Conservation (phyloP, 2,888 invertebrate genomes). For the Calameuta filiformis region DNA sequence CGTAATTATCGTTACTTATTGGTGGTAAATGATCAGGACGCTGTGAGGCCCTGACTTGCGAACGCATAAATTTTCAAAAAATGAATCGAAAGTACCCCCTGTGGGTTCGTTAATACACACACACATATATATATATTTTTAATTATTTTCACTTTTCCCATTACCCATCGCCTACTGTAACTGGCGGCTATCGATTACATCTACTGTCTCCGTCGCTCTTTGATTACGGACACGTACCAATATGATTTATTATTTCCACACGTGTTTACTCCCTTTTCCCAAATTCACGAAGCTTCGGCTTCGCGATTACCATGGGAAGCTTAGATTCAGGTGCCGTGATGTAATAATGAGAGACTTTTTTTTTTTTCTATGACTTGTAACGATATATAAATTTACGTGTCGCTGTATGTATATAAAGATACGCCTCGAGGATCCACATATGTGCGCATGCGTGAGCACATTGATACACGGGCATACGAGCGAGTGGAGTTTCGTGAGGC, state of each 20-base stretch:
- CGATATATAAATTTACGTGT: slow-evolving; percentile 4
- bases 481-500: slow-evolving; percentile 32
- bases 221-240: neutral
- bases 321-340: neutral
- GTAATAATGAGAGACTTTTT: neutral
- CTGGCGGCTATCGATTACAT: neutral
- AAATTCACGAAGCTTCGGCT: neutral
- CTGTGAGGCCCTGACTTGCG: slow-evolving; percentile 14
- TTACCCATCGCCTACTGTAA: neutral
- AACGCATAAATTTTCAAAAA: slow-evolving; percentile 44
- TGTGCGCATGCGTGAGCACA: neutral
- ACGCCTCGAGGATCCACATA: neutral
- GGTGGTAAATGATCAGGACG: slow-evolving; percentile 39
- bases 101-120: neutral
- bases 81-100: slow-evolving; percentile 26
- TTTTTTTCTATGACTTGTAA: neutral
- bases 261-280: neutral
- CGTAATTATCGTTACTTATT: slow-evolving; percentile 65
- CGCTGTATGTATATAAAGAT: slow-evolving; percentile 1
- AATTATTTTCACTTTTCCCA: slow-evolving; percentile 16
- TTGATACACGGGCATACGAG: neutral
- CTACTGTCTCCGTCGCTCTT: neutral
- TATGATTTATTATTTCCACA: neutral
- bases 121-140: slow-evolving; percentile 15
- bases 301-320: neutral